Percentiles rank a stretch among this genome's conserved stretches.
These are phyloP conservation scores for Capitulum mitella DNA, from an alignment of 2,888 invertebrate genomes.

Conservation along the genomic window DNA sequence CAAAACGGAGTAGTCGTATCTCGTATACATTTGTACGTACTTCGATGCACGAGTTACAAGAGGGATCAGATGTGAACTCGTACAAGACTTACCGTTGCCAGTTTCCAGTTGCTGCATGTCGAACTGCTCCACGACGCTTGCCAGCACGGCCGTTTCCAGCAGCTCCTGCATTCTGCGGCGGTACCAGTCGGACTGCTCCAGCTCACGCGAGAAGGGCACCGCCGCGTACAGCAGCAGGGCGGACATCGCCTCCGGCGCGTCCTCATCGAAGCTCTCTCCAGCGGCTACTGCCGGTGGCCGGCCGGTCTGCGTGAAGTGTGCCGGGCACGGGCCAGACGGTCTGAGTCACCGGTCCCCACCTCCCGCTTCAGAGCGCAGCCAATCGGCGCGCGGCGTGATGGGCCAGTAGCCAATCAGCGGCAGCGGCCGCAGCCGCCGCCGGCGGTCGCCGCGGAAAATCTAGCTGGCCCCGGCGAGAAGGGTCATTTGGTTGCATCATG, in stretches of 20 bases:
- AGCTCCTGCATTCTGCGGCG: background rate
- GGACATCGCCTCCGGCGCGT: background rate
- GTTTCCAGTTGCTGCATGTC: background rate
- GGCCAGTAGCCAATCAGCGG: background rate
- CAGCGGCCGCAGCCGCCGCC: background rate
- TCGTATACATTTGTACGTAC: too few relatives aligned
- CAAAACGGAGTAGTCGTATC: too few relatives aligned
- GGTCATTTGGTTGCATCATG: too few relatives aligned
- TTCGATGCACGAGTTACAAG: too few relatives aligned
- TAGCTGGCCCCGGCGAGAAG: too few relatives aligned
- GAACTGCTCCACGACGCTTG: background rate
- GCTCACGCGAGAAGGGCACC: background rate
- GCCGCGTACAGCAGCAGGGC: background rate
- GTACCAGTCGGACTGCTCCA: background rate
- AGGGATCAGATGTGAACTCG: too few relatives aligned
- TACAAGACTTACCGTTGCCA: too few relatives aligned
- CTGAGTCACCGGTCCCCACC: background rate
- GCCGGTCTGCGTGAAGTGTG: background rate
- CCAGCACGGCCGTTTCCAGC: background rate
- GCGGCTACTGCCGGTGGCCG: background rate
- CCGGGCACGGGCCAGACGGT: background rate
- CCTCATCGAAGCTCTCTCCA: background rate
- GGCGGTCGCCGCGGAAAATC: too few relatives aligned
- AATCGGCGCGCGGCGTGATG: background rate
- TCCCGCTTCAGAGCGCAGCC: background rate